Conservation (phyloP, 2,888 invertebrate genomes). For the Ypsolopha sequella region DNA sequence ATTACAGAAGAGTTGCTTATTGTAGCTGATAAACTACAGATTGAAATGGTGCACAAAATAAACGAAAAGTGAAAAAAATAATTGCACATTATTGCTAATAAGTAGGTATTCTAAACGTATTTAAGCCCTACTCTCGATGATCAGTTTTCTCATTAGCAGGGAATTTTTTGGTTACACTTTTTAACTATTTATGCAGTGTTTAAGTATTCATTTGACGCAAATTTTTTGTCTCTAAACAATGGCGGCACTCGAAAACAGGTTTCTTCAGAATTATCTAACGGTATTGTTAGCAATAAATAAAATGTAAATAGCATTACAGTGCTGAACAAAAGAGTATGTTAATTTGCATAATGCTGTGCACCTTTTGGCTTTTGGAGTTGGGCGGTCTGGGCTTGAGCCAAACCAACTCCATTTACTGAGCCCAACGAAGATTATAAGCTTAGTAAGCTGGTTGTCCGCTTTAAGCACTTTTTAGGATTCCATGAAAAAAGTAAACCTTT, state of each 20-base stretch:
- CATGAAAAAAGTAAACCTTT: not conserved
- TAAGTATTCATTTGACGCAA: too few species aligned
- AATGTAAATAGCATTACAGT: slow-evolving; percentile 53
- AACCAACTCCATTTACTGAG: slow-evolving; percentile 50
- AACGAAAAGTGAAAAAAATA: too few species aligned
- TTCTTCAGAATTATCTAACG: slow-evolving; percentile 9
- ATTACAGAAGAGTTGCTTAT: too few species aligned
- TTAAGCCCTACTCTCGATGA: too few species aligned
- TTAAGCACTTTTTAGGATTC: not conserved
- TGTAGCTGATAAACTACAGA: too few species aligned
- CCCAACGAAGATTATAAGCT: slow-evolving; percentile 53
- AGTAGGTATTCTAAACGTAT: too few species aligned
- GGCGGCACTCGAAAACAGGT: not conserved
- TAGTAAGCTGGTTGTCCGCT: slow-evolving; percentile 27
- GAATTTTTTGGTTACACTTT: too few species aligned
- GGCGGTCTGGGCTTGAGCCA: slow-evolving; percentile 52
- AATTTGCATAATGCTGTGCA: slow-evolving; percentile 65
- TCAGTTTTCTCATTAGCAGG: too few species aligned
- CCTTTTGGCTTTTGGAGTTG: slow-evolving; percentile 52
- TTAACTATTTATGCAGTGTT: too few species aligned
- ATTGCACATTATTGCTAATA: too few species aligned
- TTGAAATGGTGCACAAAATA: too few species aligned
- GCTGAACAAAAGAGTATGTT: slow-evolving; percentile 57
- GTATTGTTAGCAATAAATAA: slow-evolving; percentile 56
- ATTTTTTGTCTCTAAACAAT: not conserved